phyloP scores from a whole-genome alignment of 2,888 invertebrate genomes.

The Watsonalla binaria region DNA sequence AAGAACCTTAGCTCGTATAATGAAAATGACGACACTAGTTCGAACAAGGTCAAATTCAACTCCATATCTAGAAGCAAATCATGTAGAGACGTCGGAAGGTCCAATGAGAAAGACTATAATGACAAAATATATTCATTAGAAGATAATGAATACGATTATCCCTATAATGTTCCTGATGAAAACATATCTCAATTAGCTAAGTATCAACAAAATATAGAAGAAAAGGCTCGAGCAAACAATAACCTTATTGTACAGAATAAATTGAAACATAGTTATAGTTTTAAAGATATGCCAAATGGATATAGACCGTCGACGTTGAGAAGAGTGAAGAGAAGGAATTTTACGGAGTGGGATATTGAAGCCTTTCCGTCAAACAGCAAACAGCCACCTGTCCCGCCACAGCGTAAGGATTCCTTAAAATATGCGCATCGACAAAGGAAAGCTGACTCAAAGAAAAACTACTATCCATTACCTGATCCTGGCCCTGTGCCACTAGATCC shows the following conservation, averaged over 20 bases:
- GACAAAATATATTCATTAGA: slow-evolving; percentile 50
- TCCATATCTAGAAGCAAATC: slow-evolving; percentile 74
- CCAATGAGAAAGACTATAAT: slow-evolving; percentile 48
- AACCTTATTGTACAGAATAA: slow-evolving; percentile 74
- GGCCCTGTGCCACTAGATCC: slow-evolving; percentile 70
- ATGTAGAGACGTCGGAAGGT: slow-evolving; percentile 65
- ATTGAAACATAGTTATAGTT: slow-evolving; percentile 76
- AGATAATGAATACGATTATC: slow-evolving; percentile 52
- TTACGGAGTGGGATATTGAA: slow-evolving; percentile 79
- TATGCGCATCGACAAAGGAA: slow-evolving; percentile 74
- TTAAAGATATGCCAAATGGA: slow-evolving; percentile 80
- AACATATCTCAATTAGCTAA: slow-evolving; percentile 78
- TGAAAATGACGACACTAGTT: slow-evolving; percentile 46
- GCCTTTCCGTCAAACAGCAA: slow-evolving; percentile 54
- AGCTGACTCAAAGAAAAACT: slow-evolving; percentile 63
- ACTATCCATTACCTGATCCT: slow-evolving; percentile 65
- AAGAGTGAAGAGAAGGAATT: slow-evolving; percentile 76
- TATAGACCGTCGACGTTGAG: slow-evolving; percentile 79
- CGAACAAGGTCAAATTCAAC: slow-evolving; percentile 58
- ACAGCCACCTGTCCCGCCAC: slow-evolving; percentile 63
- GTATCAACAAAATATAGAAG: slow-evolving; percentile 80
- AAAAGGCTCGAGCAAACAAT: slow-evolving; percentile 72
- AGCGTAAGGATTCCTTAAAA: slow-evolving; percentile 71
- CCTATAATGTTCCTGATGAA: slow-evolving; percentile 54
- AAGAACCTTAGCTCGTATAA: slow-evolving; percentile 71